Percentiles rank a stretch among this genome's conserved stretches.
Evolutionary conservation across 2,797 vertebrate genomes (phyloP).

Genomic region (Pangasius krempfi): DNA sequence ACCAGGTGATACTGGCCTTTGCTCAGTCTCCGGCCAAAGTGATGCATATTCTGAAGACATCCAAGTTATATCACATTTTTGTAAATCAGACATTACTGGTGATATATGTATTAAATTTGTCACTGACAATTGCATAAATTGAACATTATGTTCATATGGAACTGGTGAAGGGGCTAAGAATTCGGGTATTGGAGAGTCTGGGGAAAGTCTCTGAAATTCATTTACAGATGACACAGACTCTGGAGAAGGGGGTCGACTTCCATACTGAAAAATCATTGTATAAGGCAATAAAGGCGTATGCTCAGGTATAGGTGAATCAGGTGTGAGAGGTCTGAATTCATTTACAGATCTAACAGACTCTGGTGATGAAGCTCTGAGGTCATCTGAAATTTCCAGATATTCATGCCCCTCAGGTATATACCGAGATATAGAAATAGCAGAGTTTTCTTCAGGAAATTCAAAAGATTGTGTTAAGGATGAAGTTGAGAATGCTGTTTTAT

Average conservation of each 20-base stretch:
- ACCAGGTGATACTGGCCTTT: constrained; percentile 65
- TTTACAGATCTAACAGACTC: constrained; percentile 60
- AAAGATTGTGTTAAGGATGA: constrained; percentile 7
- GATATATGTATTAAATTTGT: constrained; percentile 10
- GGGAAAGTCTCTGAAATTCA: constrained; percentile 62
- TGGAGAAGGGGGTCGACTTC: constrained; percentile 57
- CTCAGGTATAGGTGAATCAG: constrained; percentile 57
- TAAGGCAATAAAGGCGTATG: constrained; percentile 10
- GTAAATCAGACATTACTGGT: constrained; percentile 8
- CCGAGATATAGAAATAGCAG: constrained; percentile 44
- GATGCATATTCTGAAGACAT: constrained; percentile 10
- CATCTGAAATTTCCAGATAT: constrained; percentile 2
- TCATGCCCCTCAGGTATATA: constrained; percentile 1
- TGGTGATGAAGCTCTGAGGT: constrained; percentile 58
- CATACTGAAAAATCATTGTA: not conserved
- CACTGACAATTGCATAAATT: constrained; percentile 5
- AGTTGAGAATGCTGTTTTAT: not conserved
- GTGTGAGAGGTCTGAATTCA: constrained; percentile 43
- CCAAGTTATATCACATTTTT: constrained; percentile 28
- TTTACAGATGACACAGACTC: constrained; percentile 64
- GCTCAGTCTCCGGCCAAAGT: constrained; percentile 49
- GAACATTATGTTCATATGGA: constrained; percentile 25
- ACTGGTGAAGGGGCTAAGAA: constrained; percentile 50
- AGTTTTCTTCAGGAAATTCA: constrained; percentile 17
- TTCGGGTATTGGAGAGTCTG: constrained; percentile 72